Conservation (phyloP, 2,797 vertebrate species). For the Centroberyx gerrardi region DNA sequence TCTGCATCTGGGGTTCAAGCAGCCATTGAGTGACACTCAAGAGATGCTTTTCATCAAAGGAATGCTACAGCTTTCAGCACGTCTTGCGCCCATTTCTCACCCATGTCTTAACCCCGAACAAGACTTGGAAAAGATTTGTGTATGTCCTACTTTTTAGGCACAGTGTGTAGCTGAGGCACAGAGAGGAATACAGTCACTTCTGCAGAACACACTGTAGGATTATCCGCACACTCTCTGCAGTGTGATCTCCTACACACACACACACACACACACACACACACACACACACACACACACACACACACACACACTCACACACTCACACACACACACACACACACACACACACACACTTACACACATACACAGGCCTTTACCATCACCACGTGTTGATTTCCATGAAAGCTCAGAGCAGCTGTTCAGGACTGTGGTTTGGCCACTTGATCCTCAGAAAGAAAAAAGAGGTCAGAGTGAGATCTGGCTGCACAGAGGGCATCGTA, state of each 20-base stretch:
- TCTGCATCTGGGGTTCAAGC: background rate
- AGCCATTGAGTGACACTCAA: constrained; percentile 10
- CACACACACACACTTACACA: background rate
- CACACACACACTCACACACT: constrained; percentile 17
- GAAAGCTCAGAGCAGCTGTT: constrained; percentile 85
- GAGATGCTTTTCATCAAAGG: constrained; percentile 21
- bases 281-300: background rate
- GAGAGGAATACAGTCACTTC: constrained; percentile 20
- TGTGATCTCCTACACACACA: constrained; percentile 29
- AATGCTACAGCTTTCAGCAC: background rate
- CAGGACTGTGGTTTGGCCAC: constrained; percentile 75
- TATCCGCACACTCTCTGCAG: constrained; percentile 33
- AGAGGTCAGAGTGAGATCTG: constrained; percentile 74
- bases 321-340: constrained; percentile 15
- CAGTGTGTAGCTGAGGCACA: constrained; percentile 27
- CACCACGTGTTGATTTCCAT: constrained; percentile 80
- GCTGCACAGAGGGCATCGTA: constrained; percentile 63
- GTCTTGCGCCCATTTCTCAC: background rate
- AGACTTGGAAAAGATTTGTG: background rate
- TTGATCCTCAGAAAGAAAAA: constrained; percentile 73
- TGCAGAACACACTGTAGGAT: constrained; percentile 40
- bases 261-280: background rate
- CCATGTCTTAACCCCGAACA: constrained; percentile 16
- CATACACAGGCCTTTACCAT: constrained; percentile 38
- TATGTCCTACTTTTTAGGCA: constrained; percentile 7